These are phyloP conservation scores for Dolichoris vasculosae DNA, from an alignment of 1,140 invertebrate species.

Conservation along the genomic window DNA sequence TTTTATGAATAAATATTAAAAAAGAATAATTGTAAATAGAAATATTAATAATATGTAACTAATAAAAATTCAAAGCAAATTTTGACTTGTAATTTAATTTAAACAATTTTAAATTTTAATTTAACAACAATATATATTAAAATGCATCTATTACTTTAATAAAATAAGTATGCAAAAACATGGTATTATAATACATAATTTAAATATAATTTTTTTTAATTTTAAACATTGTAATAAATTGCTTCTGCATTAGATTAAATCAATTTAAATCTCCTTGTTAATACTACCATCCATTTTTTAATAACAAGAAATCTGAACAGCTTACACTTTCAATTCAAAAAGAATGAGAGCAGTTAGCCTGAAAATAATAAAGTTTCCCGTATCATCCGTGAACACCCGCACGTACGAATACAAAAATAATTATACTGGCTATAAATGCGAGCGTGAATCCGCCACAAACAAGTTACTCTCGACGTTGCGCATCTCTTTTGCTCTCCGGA, in stretches of 20 bases:
- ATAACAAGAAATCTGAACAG: background rate
- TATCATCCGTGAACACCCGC: background rate
- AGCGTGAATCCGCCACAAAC: background rate
- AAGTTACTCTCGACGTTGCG: background rate
- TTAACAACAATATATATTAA: too few species aligned
- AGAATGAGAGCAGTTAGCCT: background rate
- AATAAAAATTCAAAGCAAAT: too few species aligned
- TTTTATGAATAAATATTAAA: too few species aligned
- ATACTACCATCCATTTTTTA: background rate
- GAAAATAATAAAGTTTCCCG: constrained; percentile 6
- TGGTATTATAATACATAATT: too few species aligned
- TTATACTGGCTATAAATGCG: constrained; percentile 8
- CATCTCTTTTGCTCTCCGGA: background rate
- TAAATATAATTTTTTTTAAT: background rate
- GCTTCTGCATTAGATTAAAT: too few species aligned
- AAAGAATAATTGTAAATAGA: too few species aligned
- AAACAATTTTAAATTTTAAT: too few species aligned
- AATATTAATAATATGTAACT: too few species aligned
- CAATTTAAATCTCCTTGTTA: background rate
- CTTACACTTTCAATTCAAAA: background rate
- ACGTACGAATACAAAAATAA: background rate
- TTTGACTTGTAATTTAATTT: too few species aligned
- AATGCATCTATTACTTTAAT: too few species aligned
- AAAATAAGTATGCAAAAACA: too few species aligned
- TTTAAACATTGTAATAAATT: background rate